These are phyloP conservation scores for Helicoverpa zea DNA, from an alignment of 1,140 invertebrate genomes.

Conservation along the genomic window DNA sequence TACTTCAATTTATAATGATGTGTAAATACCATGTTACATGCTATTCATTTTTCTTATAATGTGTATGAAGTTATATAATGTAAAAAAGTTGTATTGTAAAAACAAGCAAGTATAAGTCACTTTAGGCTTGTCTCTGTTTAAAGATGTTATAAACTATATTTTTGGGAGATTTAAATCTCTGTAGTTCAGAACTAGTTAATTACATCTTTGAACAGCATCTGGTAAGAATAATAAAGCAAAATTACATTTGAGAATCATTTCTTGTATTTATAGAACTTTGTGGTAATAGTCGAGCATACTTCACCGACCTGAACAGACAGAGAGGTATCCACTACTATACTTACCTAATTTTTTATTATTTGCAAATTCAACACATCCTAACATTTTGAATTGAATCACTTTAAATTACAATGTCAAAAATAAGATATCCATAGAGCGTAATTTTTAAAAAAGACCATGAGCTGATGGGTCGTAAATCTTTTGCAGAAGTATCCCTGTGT, in stretches of 20 bases:
- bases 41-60: not conserved
- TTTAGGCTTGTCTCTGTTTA: conserved; percentile 56
- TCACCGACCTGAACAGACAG: conserved; percentile 86
- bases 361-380: conserved; percentile 60
- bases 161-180: not conserved
- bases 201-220: conserved; percentile 76
- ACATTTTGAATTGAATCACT: conserved; percentile 48
- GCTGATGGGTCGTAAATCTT: conserved; percentile 87
- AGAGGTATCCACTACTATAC: conserved; percentile 86
- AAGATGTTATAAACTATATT: conserved; percentile 61
- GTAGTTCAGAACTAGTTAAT: conserved; percentile 39
- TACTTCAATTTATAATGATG: not conserved
- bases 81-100: conserved; percentile 1
- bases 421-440: conserved; percentile 42
- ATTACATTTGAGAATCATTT: conserved; percentile 85
- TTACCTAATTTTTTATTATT: conserved; percentile 66
- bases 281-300: conserved; percentile 87
- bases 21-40: not conserved
- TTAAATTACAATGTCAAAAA: conserved; percentile 45
- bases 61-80: not conserved
- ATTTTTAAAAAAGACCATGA: conserved; percentile 72
- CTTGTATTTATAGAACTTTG: conserved; percentile 88
- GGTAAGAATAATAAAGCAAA: conserved; percentile 71
- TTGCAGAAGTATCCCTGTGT: conserved; percentile 87
- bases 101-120: not conserved